Conservation (phyloP, 2,113 vertebrate species). For the Furnarius figulus region DNA sequence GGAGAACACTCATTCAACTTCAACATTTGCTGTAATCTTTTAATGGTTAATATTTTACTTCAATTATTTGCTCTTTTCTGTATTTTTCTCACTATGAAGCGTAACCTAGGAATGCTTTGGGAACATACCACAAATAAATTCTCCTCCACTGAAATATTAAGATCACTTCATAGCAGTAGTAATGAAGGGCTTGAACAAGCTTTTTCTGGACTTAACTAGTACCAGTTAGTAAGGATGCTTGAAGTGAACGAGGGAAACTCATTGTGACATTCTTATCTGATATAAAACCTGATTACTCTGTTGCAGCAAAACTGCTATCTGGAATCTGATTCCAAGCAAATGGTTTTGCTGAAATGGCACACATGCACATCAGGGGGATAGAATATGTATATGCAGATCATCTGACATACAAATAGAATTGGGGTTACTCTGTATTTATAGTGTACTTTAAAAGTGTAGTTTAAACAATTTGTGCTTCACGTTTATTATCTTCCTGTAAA, state of each 20-base stretch:
- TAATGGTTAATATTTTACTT: background rate
- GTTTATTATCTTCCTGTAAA: background rate
- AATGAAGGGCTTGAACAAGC: background rate
- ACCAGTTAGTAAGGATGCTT: background rate
- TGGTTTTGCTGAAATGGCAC: background rate
- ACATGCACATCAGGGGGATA: background rate
- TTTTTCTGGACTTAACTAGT: background rate
- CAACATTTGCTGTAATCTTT: background rate
- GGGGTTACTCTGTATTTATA: background rate
- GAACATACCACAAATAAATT: background rate
- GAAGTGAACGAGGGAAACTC: background rate
- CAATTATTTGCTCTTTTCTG: background rate
- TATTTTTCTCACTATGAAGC: background rate
- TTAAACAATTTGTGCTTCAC: background rate
- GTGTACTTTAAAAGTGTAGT: background rate
- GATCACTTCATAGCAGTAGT: background rate
- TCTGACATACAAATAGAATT: background rate
- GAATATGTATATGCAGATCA: background rate
- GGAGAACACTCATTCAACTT: background rate
- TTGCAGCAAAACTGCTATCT: background rate
- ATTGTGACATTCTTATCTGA: background rate
- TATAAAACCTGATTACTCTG: background rate
- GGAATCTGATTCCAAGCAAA: background rate
- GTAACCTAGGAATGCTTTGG: background rate
- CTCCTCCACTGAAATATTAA: background rate